Evolutionary conservation across 2,797 vertebrate genomes (phyloP), one percentile per base, ranked within the genome.

Genomic region (Chrysocyon brachyurus): DNA sequence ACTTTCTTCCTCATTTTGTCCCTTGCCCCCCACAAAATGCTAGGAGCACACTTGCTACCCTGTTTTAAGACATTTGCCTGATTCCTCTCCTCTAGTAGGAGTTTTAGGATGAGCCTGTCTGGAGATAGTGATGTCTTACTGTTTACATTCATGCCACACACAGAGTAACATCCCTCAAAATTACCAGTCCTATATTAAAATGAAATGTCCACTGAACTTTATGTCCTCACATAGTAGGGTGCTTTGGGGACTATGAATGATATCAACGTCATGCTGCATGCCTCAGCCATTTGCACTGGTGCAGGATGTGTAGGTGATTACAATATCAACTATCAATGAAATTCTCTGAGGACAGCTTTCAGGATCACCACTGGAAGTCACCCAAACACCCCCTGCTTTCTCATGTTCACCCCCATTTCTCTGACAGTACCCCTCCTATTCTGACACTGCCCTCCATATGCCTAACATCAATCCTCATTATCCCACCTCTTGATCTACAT

Each of bases 401-500:
- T 90, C 84, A 8, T 1, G 31, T 14, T 26, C 26, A 46, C 6
- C 17, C 26, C 21, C 7, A 24, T 56, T 90, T 94, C 88, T 79
- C 73, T 28, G 59, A 84, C 3, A 46, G 22, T 1, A 6, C 5
- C 70, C 56, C 36, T 72, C 21, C 52, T 49, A 86, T 56, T 31
- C 75, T 15, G 46, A 16, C 36, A 63, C 59, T 46, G 16, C 36
- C 91, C 28, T 89, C 24, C 57, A 7, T 40, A 57, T 21, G 40
- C n/a, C 61, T 92, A 22, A 54, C 56, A 92, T 93, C 81, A 90
- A 24, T 91, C 46, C 56, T 90, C 61, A 40, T 96, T 88, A 96
- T 61, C 87, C 52, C 68, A 16, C n/a, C 93, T 96, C 73, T 57
- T 92, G n/a, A 94, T 95, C 87, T 97, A 21, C 3, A 75, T 40